Percentiles rank a stretch among this genome's conserved stretches.
Conservation (phyloP, 2,888 invertebrate species). For the Tiliacea aurago region DNA sequence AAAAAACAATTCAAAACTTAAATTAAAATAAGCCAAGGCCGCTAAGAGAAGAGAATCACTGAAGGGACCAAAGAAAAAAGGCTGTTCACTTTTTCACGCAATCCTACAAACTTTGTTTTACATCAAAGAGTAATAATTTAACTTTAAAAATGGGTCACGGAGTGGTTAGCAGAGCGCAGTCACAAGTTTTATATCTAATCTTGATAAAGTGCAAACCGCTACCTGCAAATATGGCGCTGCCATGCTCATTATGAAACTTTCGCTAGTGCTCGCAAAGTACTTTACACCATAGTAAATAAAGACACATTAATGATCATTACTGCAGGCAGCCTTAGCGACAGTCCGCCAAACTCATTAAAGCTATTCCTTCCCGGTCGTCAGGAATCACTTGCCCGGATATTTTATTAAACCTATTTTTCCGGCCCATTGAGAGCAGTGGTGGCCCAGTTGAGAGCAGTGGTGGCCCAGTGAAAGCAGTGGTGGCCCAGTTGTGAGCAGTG, state of each 20-base stretch:
- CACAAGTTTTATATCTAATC: slow-evolving; percentile 26
- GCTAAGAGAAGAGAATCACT: too few relatives aligned
- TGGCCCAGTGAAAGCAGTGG: too few relatives aligned
- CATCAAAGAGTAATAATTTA: slow-evolving; percentile 35
- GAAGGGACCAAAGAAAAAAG: slow-evolving; percentile 4
- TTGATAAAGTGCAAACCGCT: slow-evolving; percentile 26
- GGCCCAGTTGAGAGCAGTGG: too few relatives aligned
- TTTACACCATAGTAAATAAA: neutral
- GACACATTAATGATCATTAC: neutral
- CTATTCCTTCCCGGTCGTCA: too few relatives aligned
- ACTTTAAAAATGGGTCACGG: slow-evolving; percentile 31
- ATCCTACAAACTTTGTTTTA: slow-evolving; percentile 16
- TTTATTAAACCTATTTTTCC: too few relatives aligned
- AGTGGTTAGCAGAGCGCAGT: slow-evolving; percentile 4
- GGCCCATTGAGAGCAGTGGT: too few relatives aligned
- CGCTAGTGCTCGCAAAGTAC: neutral
- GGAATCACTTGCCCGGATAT: too few relatives aligned
- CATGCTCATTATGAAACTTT: slow-evolving; percentile 1
- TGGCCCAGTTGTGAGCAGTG: too few relatives aligned
- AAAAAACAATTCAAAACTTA: too few relatives aligned
- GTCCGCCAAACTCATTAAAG: too few relatives aligned
- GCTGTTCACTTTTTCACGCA: slow-evolving; percentile 11
- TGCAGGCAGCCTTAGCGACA: neutral
- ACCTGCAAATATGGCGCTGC: slow-evolving; percentile 12
- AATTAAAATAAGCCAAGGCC: too few relatives aligned